Base-by-base conservation (phyloP, 2,888 invertebrate genomes). In the Atherix ibis region DNA sequence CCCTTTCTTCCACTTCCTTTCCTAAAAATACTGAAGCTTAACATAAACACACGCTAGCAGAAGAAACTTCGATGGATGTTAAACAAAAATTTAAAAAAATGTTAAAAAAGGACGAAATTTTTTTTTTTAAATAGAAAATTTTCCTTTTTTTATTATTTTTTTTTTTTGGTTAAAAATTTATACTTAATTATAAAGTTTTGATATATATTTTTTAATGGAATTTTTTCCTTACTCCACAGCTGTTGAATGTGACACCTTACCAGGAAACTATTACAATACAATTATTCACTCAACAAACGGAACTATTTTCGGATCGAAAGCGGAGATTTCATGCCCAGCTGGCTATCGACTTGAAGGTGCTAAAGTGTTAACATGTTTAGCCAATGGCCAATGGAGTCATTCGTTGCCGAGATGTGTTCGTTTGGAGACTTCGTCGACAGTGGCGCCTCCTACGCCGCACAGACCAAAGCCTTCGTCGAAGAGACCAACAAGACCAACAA, bases 371-470 rank as follows among this genome's bases (percentile, higher is more conserved):
- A 67, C 68, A 16, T 91, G 91, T 46, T 63, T 79, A 34, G 68
- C 76, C 9, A 75, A 70, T 31, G 89, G 89, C 1, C 70, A 75
- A 38, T 89, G 87, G 70, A 84, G 88, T 52, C 71, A 73, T 34
- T 63, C 71, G 0, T 63, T 80, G 30, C 88, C 89, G 0, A 66
- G 65, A 31, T 91, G 89, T 54, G 66, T 83, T 71, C 64, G 62
- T 43, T 68, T 73, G 47, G 73, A 72, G 45, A 54, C 56, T 8
- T 56, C 63, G 1, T 50, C 62, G 2, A 63, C 65, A 2, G 44
- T 50, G 2, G 45, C 53, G 0, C 45, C 53, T 2, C 34, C 45
- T 45, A 51, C 17, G 48, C 57, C 5, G 48, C 56, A 3, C 61
- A 65, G 5, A 59, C 62, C 15, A 48, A 62, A 2, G 48, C 39